phyloP scores from a whole-genome alignment of 2,113 vertebrate genomes.

The Chauna torquata region DNA sequence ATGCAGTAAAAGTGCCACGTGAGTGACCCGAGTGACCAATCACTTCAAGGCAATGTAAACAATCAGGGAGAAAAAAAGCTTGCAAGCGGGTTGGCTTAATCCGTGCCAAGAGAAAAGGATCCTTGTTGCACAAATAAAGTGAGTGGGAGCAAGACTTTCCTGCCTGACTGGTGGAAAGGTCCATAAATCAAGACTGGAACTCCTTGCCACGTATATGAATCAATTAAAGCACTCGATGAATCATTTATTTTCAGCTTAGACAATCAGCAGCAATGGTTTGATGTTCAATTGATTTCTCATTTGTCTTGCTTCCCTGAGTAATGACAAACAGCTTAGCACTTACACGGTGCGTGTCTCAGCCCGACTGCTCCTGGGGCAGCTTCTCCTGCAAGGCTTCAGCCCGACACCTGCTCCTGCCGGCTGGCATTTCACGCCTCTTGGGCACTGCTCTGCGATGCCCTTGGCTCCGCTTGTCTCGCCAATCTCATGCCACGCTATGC shows the following conservation, averaged over 20 bases:
- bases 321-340: neutral
- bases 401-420: neutral
- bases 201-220: conserved; percentile 21
- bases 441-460: neutral
- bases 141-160: conserved; percentile 55
- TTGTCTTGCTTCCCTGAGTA: conserved; percentile 57
- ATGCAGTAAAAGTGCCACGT: neutral
- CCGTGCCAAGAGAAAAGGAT: conserved; percentile 22
- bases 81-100: neutral
- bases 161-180: conserved; percentile 32
- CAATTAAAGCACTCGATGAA: conserved; percentile 45
- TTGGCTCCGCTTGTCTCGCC: neutral
- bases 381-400: neutral
- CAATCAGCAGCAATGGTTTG: conserved; percentile 48
- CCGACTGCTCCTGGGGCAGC: neutral
- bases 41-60: conserved; percentile 36
- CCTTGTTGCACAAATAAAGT: conserved; percentile 58
- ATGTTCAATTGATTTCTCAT: conserved; percentile 69
- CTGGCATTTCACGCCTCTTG: neutral
- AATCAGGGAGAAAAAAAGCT: neutral
- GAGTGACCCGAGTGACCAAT: neutral
- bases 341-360: neutral
- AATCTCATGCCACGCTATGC: neutral
- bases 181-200: conserved; percentile 31
- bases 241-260: conserved; percentile 50